These are phyloP conservation scores for Berghia stephanieae DNA, from an alignment of 1,140 invertebrate genomes.

Conservation along the genomic window DNA sequence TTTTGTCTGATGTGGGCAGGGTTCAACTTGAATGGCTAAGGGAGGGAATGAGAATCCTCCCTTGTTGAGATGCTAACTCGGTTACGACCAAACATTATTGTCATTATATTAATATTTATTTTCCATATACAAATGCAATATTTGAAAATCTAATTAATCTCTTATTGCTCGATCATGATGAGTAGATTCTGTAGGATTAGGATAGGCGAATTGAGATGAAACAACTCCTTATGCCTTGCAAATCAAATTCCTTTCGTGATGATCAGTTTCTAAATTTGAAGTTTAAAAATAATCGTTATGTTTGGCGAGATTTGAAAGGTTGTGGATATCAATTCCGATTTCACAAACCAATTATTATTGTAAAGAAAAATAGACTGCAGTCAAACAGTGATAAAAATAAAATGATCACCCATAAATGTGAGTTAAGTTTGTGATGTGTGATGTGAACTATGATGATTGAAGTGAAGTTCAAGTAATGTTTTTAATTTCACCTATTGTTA, in stretches of 20 bases:
- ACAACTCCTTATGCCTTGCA: not conserved
- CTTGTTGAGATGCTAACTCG: not conserved
- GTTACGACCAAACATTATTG: not conserved
- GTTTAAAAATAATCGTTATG: conserved; percentile 18
- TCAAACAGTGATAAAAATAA: not conserved
- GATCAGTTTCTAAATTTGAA: conserved; percentile 27
- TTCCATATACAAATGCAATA: not conserved
- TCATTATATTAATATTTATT: not conserved
- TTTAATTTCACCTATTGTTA: not conserved
- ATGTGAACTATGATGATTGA: not conserved
- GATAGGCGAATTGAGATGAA: not conserved
- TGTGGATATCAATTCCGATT: not conserved
- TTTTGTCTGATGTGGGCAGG: not conserved
- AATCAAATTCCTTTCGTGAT: conserved; percentile 13
- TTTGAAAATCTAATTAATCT: conserved; percentile 3
- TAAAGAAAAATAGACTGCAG: not conserved
- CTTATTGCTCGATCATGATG: conserved; percentile 35
- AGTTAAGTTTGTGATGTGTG: not conserved
- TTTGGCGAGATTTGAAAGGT: conserved; percentile 23
- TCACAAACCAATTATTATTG: not conserved
- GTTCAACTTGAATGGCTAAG: too few relatives aligned
- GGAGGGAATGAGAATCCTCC: not conserved
- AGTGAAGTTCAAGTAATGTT: not conserved
- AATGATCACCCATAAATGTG: not conserved
- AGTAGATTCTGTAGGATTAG: conserved; percentile 64